These are phyloP conservation scores for Parnassius smintheus DNA, from an alignment of 2,888 invertebrate species.

Conservation along the genomic window DNA sequence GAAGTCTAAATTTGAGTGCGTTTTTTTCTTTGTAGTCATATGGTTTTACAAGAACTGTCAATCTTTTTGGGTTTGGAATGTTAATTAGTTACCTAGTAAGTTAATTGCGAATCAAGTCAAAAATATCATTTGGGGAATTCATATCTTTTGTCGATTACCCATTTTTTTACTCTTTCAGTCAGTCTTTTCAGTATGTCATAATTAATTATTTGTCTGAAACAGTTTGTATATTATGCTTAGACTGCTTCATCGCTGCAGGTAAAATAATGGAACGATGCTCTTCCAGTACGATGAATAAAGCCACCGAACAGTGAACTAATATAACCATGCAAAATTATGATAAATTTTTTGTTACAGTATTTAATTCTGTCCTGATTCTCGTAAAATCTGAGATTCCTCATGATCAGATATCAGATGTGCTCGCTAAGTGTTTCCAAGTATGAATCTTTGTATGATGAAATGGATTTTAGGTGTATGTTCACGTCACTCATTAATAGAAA, in stretches of 20 bases:
- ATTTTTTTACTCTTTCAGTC: no score
- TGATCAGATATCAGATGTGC: constrained; percentile 24
- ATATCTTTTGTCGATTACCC: no score
- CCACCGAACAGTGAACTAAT: constrained; percentile 29
- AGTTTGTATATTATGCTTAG: constrained; percentile 10
- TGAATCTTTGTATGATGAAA: constrained; percentile 13
- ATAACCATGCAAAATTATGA: constrained; percentile 35
- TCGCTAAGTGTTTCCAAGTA: constrained; percentile 25
- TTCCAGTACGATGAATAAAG: constrained; percentile 22
- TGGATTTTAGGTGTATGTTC: constrained; percentile 27
- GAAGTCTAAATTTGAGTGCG: no score
- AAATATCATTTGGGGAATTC: no score
- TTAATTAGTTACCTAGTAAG: no score
- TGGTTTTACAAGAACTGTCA: no score
- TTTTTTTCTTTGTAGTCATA: no score
- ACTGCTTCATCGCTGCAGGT: constrained; percentile 2
- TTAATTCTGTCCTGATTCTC: constrained; percentile 28
- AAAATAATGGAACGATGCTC: constrained; percentile 21
- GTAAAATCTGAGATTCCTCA: constrained; percentile 26
- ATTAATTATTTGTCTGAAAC: constrained; percentile 12
- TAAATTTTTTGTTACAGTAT: constrained; percentile 33
- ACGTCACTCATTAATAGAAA: constrained; percentile 21
- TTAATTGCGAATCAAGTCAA: no score
- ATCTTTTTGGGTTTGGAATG: no score
- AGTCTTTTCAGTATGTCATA: not conserved